Evolutionary conservation across 2,113 vertebrate genomes (phyloP), one percentile per base, ranked within the genome.

Genomic region (Zeus faber): DNA sequence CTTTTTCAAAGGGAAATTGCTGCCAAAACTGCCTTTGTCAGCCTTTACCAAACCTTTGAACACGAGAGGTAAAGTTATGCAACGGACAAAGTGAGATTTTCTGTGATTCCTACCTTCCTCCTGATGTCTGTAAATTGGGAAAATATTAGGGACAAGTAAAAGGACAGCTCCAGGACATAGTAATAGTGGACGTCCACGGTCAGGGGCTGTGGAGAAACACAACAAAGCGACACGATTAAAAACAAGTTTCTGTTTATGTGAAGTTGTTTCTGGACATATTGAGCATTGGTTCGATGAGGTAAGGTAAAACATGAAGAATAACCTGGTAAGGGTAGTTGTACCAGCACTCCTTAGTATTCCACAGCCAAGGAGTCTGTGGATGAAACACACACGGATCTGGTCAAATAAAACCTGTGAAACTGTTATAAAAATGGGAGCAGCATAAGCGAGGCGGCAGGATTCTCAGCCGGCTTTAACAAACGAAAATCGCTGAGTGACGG

Each of bases 251-350:
- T 58, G 14, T 44, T 43, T 45, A 45, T 6, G 11, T n/a, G n/a
- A n/a, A n/a, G n/a, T n/a, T n/a, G n/a, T n/a, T n/a, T n/a, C n/a
- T n/a, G n/a, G n/a, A n/a, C 29, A 10, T 31, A 31, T 31, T 31
- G 11, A 31, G 29, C 11, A 31, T 31, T 31, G 29, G 11, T 8
- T 8, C 29, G 11, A 8, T 31, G 29, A 31, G 11, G 13, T 20
- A 33, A 45, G 6, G 9, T 47, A 11, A 35, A 6, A 35, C 33
- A 25, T 14, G 22, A 35, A 21, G 17, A 54, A 70, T 81, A 91
- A 99, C 97, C 95, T 99, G 97, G 81, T 98, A 93, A 1, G 97
- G 97, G 55, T 99, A 99, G 73, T 94, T 95, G 21, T 89, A 94
- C 97, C 97, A 99, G 82, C 96, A 99, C 37, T 97, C 92, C 71